Percentiles rank a stretch among this genome's conserved stretches.
These are phyloP conservation scores for Fulmarus glacialis DNA, from an alignment of 2,113 vertebrate genomes.

Conservation along the genomic window DNA sequence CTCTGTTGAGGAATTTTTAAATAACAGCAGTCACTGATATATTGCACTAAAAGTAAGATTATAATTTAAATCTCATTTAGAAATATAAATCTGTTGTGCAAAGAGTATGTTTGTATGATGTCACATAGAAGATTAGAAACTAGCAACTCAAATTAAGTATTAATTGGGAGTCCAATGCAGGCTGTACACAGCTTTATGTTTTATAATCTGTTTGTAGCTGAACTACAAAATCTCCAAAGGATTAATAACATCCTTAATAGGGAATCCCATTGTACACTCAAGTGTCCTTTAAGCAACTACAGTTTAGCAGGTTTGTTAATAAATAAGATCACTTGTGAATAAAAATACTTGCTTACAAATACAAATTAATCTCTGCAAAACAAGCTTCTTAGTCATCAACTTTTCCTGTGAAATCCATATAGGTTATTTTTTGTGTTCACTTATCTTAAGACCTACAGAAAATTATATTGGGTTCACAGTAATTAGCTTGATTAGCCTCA, in stretches of 20 bases:
- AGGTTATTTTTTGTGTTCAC: neutral
- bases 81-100: neutral
- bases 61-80: neutral
- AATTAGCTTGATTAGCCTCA: neutral
- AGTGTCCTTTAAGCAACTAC: neutral
- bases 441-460: neutral
- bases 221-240: neutral
- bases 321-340: neutral
- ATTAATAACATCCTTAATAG: neutral
- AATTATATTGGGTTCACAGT: neutral
- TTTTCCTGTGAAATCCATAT: neutral
- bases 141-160: constrained; percentile 10
- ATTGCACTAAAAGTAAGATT: constrained; percentile 23
- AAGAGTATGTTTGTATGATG: neutral
- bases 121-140: constrained; percentile 11
- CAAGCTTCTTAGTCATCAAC: neutral
- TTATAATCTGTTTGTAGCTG: neutral
- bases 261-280: neutral
- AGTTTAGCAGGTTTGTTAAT: neutral
- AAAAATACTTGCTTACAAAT: constrained; percentile 32
- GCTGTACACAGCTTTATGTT: neutral
- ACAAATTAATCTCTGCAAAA: neutral
- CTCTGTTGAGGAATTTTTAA: neutral
- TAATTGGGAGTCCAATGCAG: neutral
- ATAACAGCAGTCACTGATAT: neutral